Conservation (phyloP, 1,140 invertebrate species). For the Muscidifurax raptorellus region DNA sequence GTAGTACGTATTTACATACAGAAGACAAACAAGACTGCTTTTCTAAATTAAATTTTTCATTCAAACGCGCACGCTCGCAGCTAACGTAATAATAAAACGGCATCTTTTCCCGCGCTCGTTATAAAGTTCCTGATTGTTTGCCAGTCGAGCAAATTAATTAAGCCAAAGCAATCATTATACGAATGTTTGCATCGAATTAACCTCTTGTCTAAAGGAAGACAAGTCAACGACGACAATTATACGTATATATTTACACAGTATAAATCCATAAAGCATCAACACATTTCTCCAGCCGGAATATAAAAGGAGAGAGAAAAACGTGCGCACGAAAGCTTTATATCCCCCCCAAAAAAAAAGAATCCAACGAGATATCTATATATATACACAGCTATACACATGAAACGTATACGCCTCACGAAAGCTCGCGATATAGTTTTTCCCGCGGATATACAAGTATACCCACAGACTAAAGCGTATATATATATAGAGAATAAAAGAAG, state of each 20-base stretch:
- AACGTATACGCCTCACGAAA: neutral
- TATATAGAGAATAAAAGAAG: neutral
- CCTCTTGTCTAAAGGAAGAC: neutral
- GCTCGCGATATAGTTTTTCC: slow-evolving; percentile 18
- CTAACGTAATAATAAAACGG: too few species aligned
- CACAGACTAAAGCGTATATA: neutral
- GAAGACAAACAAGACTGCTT: too few species aligned
- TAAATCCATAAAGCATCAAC: neutral
- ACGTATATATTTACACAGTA: neutral
- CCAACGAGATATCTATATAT: neutral
- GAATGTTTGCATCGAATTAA: slow-evolving; percentile 15
- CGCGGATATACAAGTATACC: neutral
- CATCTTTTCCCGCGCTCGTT: neutral
- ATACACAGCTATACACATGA: neutral
- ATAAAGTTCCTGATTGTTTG: slow-evolving; percentile 24
- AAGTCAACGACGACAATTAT: neutral
- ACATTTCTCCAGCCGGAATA: neutral
- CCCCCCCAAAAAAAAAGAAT: neutral
- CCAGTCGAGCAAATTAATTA: slow-evolving; percentile 16
- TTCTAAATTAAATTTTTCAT: too few species aligned
- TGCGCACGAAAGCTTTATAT: too few species aligned
- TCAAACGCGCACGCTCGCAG: too few species aligned
- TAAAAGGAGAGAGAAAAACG: neutral
- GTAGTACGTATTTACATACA: too few species aligned
- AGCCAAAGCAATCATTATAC: slow-evolving; percentile 12